Base-by-base conservation (phyloP, 2,797 vertebrate genomes). In the Catostomus latipinnis region DNA sequence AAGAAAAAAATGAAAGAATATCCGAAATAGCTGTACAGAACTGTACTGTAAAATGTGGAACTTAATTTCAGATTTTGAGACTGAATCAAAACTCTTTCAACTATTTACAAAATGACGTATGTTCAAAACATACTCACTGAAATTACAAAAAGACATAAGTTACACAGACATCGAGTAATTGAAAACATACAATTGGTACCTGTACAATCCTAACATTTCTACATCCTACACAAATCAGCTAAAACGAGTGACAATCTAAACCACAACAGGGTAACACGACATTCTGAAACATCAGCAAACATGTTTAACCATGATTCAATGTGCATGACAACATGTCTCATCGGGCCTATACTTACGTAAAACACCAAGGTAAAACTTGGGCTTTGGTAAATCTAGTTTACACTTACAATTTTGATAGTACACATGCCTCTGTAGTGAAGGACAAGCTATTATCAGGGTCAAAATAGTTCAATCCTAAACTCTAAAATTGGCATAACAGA, bases 1-100 rank as follows among this genome's bases (percentile, higher is more conserved):
- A 1, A 8, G 69, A 54, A 88, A 85, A 91, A 92, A 94, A 84
- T 91, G 93, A 90, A 94, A 84, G 89, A 85, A 90, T 90, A 85
- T 73, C 80, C 87, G 89, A 90, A 91, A 76, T 89, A 86, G 89
- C 84, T 83, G 69, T 86, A 88, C 87, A 65, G 58, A 52, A 48
- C 14, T 56, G 10, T 57, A 50, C 7, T n/a, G 74, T 46, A 54
- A 73, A 53, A 22, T 14, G 53, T 71, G 2, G 34, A 58, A 45
- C 12, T 34, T 12, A 11, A 50, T 57, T n/a, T 22, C 5, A 48
- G 16, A 1, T 14, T 22, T 13, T 16, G 48, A 62, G 49, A 65
- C 18, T n/a, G 5, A 78, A 53, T 11, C n/a, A 7, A 53, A 49
- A 22, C 48, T 86, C 90, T 91, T 82, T 91, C 93, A 88, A 88